Base-by-base conservation (phyloP, 2,888 invertebrate genomes). In the Cancer borealis region DNA sequence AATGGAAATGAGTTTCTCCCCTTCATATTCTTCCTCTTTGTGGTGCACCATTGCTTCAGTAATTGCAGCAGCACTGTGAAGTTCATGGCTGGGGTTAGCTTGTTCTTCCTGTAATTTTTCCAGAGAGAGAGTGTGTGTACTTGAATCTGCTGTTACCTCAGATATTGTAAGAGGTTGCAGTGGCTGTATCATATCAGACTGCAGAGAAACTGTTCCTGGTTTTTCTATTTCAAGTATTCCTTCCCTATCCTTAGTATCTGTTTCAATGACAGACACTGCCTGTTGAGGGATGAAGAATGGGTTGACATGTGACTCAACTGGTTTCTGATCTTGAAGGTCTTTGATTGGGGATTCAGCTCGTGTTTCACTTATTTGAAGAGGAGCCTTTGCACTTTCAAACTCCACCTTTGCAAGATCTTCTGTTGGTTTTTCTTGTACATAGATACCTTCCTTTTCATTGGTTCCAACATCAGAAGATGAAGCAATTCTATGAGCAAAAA, bases 191-290 rank as follows among this genome's bases (percentile, higher is more conserved):
- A 95, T 94, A 46, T 95, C 92, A 45, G 95, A 93, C 21, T 93
- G 88, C 17, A 95, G 73, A 21, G 94, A 88, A 30, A 93, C 92
- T 54, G 92, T 97, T 5, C 97, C 97, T 87, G 96, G 96, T 92
- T 97, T 96, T 88, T 96, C 96, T 94, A 97, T 97, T 95, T 97
- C 96, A 66, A 97, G 96, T 0, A 97, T 96, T n/a, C 97, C 97
- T 97, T 98, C 98, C 96, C 97, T 97, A 91, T 97, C 97, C 79
- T 97, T 97, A 10, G 97, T 96, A 92, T 97, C 97, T 30, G 97
- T 97, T 96, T 98, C 97, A 45, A 91, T 87, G n/a, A 95, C 93
- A 87, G 93, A 79, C 26, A 95, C 54, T 54, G 95, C 95, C 26
- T 94, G 94, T 54, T 94, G 94, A 17, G 94, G 95, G 45, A 95